Percentiles rank a stretch among this genome's conserved stretches.
Evolutionary conservation across 1,140 invertebrate genomes (phyloP).

Genomic region (Apis cerana): DNA sequence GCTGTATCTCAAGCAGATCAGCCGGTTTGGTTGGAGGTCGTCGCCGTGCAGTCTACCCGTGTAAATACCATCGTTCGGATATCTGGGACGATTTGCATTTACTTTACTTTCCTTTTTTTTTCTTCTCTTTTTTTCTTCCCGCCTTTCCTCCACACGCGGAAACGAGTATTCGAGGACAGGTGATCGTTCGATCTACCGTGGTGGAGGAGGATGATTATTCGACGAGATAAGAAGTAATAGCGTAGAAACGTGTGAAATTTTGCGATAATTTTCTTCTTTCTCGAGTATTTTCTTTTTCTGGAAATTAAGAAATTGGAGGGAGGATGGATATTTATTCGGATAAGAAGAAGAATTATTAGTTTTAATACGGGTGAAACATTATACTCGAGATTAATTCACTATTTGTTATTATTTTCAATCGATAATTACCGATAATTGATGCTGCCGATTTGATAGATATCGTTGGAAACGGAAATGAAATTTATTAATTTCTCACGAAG

Average conservation of each 20-base stretch:
- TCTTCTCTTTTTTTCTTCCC: neutral
- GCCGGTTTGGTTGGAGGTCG: constrained; percentile 54
- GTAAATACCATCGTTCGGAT: constrained; percentile 30
- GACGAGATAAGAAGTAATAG: neutral
- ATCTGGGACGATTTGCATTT: constrained; percentile 27
- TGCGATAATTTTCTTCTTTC: too few species aligned
- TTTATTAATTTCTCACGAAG: too few species aligned
- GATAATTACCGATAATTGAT: too few species aligned
- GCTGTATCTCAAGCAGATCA: constrained; percentile 37
- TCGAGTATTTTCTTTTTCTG: too few species aligned
- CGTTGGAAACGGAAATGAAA: too few species aligned
- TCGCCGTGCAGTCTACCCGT: constrained; percentile 48
- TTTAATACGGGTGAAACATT: too few species aligned
- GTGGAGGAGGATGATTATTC: neutral
- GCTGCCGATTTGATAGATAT: too few species aligned
- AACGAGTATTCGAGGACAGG: constrained; percentile 15
- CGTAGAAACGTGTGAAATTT: neutral
- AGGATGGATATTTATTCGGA: too few species aligned
- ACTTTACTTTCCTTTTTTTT: neutral
- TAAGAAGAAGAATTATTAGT: too few species aligned
- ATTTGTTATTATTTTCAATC: too few species aligned
- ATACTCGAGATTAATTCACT: too few species aligned
- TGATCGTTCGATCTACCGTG: neutral
- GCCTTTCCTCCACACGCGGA: neutral
- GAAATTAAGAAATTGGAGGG: too few species aligned